Base-by-base conservation (phyloP, 2,113 vertebrate species). In the Picathartes gymnocephalus region DNA sequence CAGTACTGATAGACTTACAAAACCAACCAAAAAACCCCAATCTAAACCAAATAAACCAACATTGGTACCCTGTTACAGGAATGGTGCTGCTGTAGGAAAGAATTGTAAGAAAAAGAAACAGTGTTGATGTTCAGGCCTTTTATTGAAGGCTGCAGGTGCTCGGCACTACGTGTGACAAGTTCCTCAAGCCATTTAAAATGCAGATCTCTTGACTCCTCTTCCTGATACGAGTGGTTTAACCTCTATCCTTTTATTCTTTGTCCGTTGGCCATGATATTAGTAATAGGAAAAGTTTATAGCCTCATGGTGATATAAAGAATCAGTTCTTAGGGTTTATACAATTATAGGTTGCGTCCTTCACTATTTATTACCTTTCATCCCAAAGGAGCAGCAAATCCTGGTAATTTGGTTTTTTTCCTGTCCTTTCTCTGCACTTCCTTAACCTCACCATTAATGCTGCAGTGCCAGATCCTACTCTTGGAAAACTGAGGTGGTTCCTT, bases 101-200 rank as follows among this genome's bases (percentile, higher is more conserved):
- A 37, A 84, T 20, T 7, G 1, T 24, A 54, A 81, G 50, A 74
- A 81, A 19, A 50, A 81, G 48, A 78, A 81, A 19, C 23, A 15
- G 10, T 4, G 20, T 15, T 62, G 37, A 71, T 70, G 61, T 66
- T 70, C 51, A 62, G 62, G 42, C 18, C 28, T 70, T 64, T 88
- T 35, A 31, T 15, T 42, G 50, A 37, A 72, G 37, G 27, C 39
- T 37, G 22, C 33, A 58, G 35, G 18, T 10, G 1, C n/a, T 79
- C 56, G 54, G 57, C 22, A 24, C 14, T 47, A 4, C 0, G 0
- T 33, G 31, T 40, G 35, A 53, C 13, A 44, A 9, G 6, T 44
- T 73, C 28, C 33, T 44, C 23, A 10, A 19, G 31, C 21, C 58
- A 37, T 35, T 81, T 47, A 42, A 87, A 81, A 73, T 27, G 37